Evolutionary conservation across 2,113 vertebrate species (phyloP).

Genomic region (Stigmatopora nigra): DNA sequence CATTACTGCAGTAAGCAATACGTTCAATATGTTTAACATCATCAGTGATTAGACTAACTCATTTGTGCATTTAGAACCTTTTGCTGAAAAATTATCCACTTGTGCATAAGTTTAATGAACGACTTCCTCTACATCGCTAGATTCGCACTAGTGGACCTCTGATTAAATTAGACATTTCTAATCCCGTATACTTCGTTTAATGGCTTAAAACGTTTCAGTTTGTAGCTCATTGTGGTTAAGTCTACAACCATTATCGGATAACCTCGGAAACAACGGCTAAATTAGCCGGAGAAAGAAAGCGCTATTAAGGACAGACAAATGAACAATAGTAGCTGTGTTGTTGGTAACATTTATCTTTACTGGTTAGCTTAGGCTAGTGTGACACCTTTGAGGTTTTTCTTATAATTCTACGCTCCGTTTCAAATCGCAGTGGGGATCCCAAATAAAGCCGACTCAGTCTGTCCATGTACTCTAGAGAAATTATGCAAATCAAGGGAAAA

Average conservation of each 20-base stretch:
- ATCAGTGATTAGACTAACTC: conserved; percentile 3
- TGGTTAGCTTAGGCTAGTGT: conserved; percentile 43
- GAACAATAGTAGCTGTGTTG: conserved; percentile 55
- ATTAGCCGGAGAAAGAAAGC: conserved; percentile 54
- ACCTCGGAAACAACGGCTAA: conserved; percentile 58
- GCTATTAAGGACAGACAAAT: conserved; percentile 63
- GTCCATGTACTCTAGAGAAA: conserved; percentile 69
- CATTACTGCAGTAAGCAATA: conserved; percentile 4
- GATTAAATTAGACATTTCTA: conserved; percentile 61
- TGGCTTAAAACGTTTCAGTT: conserved; percentile 52
- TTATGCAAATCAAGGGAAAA: conserved; percentile 68
- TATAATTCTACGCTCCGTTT: conserved; percentile 60
- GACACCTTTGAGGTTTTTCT: conserved; percentile 54
- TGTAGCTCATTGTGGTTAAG: conserved; percentile 43
- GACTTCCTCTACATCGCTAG: conserved; percentile 40
- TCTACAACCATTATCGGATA: conserved; percentile 48
- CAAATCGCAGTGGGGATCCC: conserved; percentile 68
- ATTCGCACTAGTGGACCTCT: conserved; percentile 47
- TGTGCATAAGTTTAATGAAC: conserved; percentile 41
- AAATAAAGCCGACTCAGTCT: conserved; percentile 67
- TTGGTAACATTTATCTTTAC: conserved; percentile 49
- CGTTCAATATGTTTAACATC: conserved; percentile 24
- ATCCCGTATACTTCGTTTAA: conserved; percentile 53
- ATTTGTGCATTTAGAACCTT: conserved; percentile 13
- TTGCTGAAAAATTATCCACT: conserved; percentile 17